Evolutionary conservation across 2,797 vertebrate genomes (phyloP), one percentile per base, ranked within the genome.

Genomic region (Yasuhikotakia modesta): DNA sequence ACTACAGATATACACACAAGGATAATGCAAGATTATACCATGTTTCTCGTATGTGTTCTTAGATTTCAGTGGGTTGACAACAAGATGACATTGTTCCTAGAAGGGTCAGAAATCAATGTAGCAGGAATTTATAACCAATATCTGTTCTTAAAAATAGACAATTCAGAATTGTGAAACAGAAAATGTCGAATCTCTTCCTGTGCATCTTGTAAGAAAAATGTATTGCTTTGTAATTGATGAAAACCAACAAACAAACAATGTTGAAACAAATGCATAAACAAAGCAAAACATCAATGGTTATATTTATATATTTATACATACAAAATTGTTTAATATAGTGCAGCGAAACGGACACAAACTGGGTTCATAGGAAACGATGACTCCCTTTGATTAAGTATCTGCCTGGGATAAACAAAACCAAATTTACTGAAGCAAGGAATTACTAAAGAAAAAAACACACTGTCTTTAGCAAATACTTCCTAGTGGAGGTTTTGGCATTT

Each of bases 1-100:
- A 90, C 90, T 92, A 92, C 89, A 91, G 88, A 92, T 92, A 91
- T 93, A 91, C 89, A 93, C 87, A 91, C 82, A 88, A 87, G 85
- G 86, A 85, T 84, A 89, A 87, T 85, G 85, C 84, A 84, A 87
- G 86, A 87, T 17, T 73, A 68, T 73, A 68, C 74, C 73, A 76
- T 65, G 70, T 61, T 72, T 76, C 22, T 50, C 48, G 17, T 16
- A 53, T 12, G 60, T 39, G 58, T 50, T 63, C 21, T 55, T 39
- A 35, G 57, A 63, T 52, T 30, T 75, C 61, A 67, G 21, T 60
- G 65, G 8, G 11, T 52, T 60, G 22, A 57, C 22, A 57, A 50
- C 50, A 30, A 13, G 22, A 14, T n/a, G 52, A 55, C 48, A 22
- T 30, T 19, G 50, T 48, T 32, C 35, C 58, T 48, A 19, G 52